Evolutionary conservation across 2,888 invertebrate species (phyloP).

Genomic region (Abscondita cerata): DNA sequence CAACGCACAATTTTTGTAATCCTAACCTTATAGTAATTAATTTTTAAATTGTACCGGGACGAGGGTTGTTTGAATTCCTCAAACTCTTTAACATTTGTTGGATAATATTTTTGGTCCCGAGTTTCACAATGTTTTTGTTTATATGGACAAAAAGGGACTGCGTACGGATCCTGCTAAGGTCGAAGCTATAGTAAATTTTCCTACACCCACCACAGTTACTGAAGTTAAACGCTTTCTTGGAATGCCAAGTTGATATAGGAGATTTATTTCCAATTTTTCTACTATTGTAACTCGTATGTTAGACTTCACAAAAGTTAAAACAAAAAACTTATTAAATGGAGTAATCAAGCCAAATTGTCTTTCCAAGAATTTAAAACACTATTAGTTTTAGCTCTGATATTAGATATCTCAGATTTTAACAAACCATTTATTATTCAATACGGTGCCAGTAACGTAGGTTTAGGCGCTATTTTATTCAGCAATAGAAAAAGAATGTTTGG

Average conservation of each 20-base stretch:
- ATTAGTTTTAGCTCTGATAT: slow-evolving; percentile 39
- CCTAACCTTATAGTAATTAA: too few relatives aligned
- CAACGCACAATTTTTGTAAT: too few relatives aligned
- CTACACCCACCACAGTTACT: slow-evolving; percentile 38
- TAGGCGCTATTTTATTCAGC: slow-evolving; percentile 35
- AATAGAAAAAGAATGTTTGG: slow-evolving; percentile 28
- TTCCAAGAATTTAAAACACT: slow-evolving; percentile 40
- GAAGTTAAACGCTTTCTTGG: slow-evolving; percentile 46
- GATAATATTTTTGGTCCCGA: too few relatives aligned
- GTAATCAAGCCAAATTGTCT: slow-evolving; percentile 35
- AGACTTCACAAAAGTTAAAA: slow-evolving; percentile 36
- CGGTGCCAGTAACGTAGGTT: slow-evolving; percentile 40
- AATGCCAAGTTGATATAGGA: slow-evolving; percentile 43
- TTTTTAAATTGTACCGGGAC: too few relatives aligned
- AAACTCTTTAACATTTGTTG: too few relatives aligned
- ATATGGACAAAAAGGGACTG: slow-evolving; percentile 38
- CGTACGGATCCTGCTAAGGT: slow-evolving; percentile 45
- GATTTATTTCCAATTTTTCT: slow-evolving; percentile 43
- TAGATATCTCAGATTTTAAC: slow-evolving; percentile 41
- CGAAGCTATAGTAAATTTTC: slow-evolving; percentile 41
- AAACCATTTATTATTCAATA: slow-evolving; percentile 41
- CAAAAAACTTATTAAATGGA: slow-evolving; percentile 40
- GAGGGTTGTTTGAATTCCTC: too few relatives aligned
- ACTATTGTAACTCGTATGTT: slow-evolving; percentile 39
- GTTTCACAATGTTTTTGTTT: too few relatives aligned